Evolutionary conservation across 2,113 vertebrate genomes (phyloP).

Genomic region (Anolis carolinensis): DNA sequence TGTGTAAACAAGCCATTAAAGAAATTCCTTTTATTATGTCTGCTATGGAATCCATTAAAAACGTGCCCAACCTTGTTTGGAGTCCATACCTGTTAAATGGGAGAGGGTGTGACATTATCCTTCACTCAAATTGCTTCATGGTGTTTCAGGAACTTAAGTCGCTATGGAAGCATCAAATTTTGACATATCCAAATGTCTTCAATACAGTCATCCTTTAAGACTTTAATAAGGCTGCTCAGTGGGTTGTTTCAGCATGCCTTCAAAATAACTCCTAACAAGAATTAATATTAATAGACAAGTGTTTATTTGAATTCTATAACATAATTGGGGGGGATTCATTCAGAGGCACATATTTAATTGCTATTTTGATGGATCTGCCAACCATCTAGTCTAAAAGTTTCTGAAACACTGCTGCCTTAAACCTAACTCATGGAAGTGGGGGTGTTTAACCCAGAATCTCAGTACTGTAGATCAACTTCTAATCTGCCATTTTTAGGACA

Average conservation of each 20-base stretch:
- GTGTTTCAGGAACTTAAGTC: background rate
- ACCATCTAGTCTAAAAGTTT: constrained; percentile 58
- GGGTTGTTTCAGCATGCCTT: constrained; percentile 14
- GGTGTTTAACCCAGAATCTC: constrained; percentile 72
- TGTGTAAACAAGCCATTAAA: background rate
- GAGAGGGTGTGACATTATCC: background rate
- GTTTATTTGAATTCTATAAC: constrained; percentile 42
- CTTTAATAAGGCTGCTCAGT: constrained; percentile 23
- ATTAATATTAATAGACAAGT: constrained; percentile 32
- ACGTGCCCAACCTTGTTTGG: background rate
- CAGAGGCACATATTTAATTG: constrained; percentile 48
- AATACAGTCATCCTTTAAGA: background rate
- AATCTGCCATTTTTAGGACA: constrained; percentile 72
- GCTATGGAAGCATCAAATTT: background rate
- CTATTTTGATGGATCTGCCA: constrained; percentile 74
- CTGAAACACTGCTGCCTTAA: constrained; percentile 65
- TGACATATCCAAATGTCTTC: background rate
- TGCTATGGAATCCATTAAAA: background rate
- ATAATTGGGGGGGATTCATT: constrained; percentile 34
- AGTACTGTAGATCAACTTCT: constrained; percentile 71
- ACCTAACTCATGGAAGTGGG: constrained; percentile 66
- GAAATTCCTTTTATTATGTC: background rate
- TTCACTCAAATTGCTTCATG: background rate
- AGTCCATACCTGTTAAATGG: background rate
- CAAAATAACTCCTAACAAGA: constrained; percentile 25